phyloP scores from a whole-genome alignment of 2,113 vertebrate species.

The Genyomyrus donnyi region DNA sequence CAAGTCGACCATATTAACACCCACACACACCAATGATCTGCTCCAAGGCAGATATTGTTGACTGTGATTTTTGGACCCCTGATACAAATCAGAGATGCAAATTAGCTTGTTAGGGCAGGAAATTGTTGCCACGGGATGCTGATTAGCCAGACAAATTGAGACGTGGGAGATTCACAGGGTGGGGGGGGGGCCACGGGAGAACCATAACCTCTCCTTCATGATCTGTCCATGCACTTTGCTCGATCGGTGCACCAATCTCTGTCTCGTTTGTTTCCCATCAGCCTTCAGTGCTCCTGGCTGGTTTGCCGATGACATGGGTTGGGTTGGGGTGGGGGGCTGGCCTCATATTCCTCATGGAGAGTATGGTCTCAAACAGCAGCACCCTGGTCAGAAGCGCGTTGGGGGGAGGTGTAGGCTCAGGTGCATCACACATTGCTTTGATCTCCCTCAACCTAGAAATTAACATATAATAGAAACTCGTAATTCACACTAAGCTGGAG shows the following conservation, averaged over 20 bases:
- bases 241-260: not conserved
- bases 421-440: not conserved
- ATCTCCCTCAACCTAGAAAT: not conserved
- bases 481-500: not conserved
- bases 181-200: not conserved
- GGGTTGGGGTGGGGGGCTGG: not conserved
- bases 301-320: not conserved
- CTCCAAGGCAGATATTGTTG: not conserved
- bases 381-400: not conserved
- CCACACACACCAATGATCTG: not conserved
- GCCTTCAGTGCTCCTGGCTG: no score
- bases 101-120: not conserved
- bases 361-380: not conserved
- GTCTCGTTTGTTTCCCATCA: not conserved
- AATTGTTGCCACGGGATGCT: not conserved
- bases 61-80: not conserved
- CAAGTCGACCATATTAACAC: not conserved
- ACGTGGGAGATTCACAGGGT: not conserved
- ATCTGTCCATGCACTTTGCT: not conserved
- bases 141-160: not conserved
- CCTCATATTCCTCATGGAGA: not conserved
- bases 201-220: not conserved
- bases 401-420: not conserved
- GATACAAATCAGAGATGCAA: not conserved
- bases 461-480: not conserved